phyloP scores from a whole-genome alignment of 2,888 invertebrate species.

The Dendrolimus houi region DNA sequence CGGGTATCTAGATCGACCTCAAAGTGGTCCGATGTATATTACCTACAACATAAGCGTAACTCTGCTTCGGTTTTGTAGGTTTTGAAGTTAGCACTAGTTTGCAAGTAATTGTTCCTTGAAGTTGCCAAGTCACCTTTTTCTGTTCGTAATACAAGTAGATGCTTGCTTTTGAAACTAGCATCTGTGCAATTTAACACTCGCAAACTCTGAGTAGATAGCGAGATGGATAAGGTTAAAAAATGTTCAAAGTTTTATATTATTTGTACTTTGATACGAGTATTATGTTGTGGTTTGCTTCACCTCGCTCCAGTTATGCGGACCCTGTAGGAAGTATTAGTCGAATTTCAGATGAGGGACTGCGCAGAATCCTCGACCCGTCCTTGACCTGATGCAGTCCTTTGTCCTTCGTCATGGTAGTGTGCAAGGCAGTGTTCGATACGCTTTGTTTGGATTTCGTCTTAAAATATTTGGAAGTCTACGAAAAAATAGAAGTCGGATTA shows the following conservation, averaged over 20 bases:
- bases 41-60: no score
- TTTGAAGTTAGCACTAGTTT: no score
- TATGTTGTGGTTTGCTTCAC: slow-evolving; percentile 6
- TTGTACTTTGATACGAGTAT: not conserved
- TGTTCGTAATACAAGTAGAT: no score
- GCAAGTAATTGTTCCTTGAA: no score
- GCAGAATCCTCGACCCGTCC: slow-evolving; percentile 70
- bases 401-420: slow-evolving; percentile 32
- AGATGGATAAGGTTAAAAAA: not conserved
- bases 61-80: no score
- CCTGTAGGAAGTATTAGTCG: not conserved
- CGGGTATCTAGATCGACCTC: no score
- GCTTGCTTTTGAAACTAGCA: no score
- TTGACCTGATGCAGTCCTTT: slow-evolving; percentile 61
- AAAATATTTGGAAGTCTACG: no score
- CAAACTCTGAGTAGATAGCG: not conserved
- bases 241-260: not conserved
- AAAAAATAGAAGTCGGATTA: no score
- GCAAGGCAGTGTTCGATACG: not conserved
- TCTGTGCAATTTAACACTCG: not conserved
- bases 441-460: not conserved
- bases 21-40: no score
- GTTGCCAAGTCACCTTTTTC: no score
- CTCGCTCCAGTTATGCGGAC: slow-evolving; percentile 7
- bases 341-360: slow-evolving; percentile 27